Percentiles rank a stretch among this genome's conserved stretches.
Conservation (phyloP, 92 coral and sea anemone genomes). For the Pocillopora meandrina region DNA sequence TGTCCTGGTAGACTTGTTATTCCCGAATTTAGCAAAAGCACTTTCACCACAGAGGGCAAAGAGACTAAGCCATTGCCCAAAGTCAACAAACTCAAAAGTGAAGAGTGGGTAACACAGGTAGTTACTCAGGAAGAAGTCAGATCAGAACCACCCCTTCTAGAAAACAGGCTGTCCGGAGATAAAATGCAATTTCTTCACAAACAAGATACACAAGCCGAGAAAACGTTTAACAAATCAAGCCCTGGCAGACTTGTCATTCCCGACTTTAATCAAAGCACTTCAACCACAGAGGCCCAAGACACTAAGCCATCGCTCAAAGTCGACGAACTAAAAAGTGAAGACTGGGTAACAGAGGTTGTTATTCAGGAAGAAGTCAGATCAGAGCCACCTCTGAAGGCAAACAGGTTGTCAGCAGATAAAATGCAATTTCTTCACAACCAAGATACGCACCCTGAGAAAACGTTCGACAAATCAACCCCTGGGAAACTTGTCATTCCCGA, state of each 20-base stretch:
- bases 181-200: conserved; percentile 1
- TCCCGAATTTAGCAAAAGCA: not conserved
- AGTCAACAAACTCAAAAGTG: not conserved
- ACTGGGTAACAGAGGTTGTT: not conserved
- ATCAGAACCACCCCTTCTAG: conserved; percentile 1
- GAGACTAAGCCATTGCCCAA: not conserved
- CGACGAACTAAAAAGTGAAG: not conserved
- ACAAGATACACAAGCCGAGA: not conserved
- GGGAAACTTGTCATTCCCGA: conserved; percentile 11
- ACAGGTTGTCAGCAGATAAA: conserved; percentile 3
- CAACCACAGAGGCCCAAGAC: not conserved
- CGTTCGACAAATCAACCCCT: not conserved
- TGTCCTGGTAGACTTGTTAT: not conserved
- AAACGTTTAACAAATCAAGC: not conserved
- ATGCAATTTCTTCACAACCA: not conserved
- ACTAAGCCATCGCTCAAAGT: too few species aligned
- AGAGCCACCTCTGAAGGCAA: not conserved
- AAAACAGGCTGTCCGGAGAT: not conserved
- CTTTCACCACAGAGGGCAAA: not conserved
- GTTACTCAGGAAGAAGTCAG: not conserved
- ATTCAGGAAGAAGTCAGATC: conserved; percentile 12
- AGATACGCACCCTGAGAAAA: not conserved
- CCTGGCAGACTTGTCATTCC: conserved; percentile 1
- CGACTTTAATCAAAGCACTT: conserved; percentile 1
- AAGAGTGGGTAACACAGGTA: conserved; percentile 9